Base-by-base conservation (phyloP, 2,113 vertebrate genomes). In the Callipepla squamata region DNA sequence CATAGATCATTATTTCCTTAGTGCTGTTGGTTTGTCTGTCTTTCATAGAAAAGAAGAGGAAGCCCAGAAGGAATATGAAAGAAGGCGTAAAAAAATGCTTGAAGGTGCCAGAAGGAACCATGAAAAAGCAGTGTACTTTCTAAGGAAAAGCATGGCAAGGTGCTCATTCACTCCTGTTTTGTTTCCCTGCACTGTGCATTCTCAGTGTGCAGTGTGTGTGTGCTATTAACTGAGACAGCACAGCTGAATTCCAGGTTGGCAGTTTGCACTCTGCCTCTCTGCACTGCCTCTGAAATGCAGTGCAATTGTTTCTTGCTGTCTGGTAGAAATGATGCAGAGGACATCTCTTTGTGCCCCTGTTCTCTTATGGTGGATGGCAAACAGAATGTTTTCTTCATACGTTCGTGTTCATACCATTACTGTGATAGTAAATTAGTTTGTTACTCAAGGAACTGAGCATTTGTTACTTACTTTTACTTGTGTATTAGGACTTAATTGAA, bases 121-220 rank as follows among this genome's bases (percentile, higher is more conserved):
- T 40, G 92, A 84, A 85, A 97, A 94, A 57, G 98, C 98, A 8
- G 95, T 97, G 22, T 93, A 67, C 87, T 98, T 98, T 96, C 97
- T 99, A 67, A 99, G 97, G 86, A 95, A 98, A 91, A 98, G 98
- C 45, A 91, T 98, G 78, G 97, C 97, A 74, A 98, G 98, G 99
- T 99, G 34, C 16, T 9, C 18, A 61, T 22, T 28, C 13, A 13
- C 58, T 34, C 18, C 19, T 20, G 30, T 45, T 45, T 45, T n/a
- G 20, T 7, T 47, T 23, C 11, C 40, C 81, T 21, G 63, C 36
- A 3, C 8, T 59, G 15, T 9, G 9, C 42, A 6, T 20, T 8
- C 14, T 48, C 38, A 34, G 14, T 45, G 13, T 48, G 21, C 32
- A 70, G 2, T 8, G 40, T 40, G 40, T 40, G 40, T 40, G 40